Base-by-base conservation (phyloP, 2,113 vertebrate species). In the Myocastor coypus region DNA sequence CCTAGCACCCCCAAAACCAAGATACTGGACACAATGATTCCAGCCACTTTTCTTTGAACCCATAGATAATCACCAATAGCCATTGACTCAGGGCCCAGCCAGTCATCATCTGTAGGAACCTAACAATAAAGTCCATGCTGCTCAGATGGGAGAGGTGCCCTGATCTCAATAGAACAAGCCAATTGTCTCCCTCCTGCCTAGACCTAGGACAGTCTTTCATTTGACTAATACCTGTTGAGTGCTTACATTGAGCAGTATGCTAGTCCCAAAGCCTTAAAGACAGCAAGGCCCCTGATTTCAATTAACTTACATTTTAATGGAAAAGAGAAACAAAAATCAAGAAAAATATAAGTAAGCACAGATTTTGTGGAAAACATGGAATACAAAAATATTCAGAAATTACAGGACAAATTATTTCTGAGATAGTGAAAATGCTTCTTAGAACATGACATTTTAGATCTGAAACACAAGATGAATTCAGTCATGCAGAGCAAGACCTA, bases 361-460 rank as follows among this genome's bases (percentile, higher is more conserved):
- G 42, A 90, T 37, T 92, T 86, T 71, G 0, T 68, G 8, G 32
- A 71, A 95, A 96, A 55, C 22, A 32, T 46, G 20, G 8, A 37
- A 91, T 83, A 28, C 77, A 92, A 94, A 69, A 20, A 17, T 81
- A 81, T 32, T 75, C 90, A 92, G 24, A 73, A 85, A 91, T 42
- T 42, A 57, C 1, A 95, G 32, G 28, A 81, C 37, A 59, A 83
- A 84, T 59, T 87, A 7, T 75, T 92, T 61, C 50, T 83, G 16
- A 94, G 55, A 73, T 55, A 68, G 40, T 63, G 83, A 68, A 85
- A 81, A 80, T 17, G 34, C 16, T 46, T 83, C 75, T 20, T 16
- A 61, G 37, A 85, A 78, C 0, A 20, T 91, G 52, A 88, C 73
- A 82, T 59, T 89, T 91, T 66, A 89, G 20, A 63, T 40, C 52